A percentile compares a stretch with the other conserved stretches of the same genome.
These are phyloP conservation scores for Drosophila imparisetae DNA, from an alignment of 2,888 invertebrate genomes.

Conservation along the genomic window DNA sequence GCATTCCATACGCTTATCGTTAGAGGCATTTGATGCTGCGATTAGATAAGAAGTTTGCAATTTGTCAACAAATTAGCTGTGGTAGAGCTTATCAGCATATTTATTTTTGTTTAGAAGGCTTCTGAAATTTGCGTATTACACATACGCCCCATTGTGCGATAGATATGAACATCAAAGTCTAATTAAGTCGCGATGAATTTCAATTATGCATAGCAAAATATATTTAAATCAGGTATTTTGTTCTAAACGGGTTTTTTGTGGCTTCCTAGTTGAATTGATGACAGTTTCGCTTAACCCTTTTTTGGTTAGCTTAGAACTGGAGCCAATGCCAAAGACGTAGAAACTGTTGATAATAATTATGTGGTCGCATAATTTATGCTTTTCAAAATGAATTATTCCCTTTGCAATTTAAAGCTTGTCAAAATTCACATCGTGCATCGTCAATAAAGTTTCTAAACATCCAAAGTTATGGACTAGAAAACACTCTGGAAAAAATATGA, in stretches of 20 bases:
- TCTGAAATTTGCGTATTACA: conserved; percentile 35
- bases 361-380: conserved; percentile 11
- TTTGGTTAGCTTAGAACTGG: conserved; percentile 12
- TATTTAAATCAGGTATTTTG: conserved; percentile 7
- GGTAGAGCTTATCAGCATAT: conserved; percentile 29
- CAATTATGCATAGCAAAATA: conserved; percentile 46
- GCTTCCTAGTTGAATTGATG: conserved; percentile 38
- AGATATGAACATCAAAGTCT: conserved; percentile 26
- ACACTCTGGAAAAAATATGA: conserved; percentile 8
- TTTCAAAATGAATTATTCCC: conserved; percentile 9
- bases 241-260: conserved; percentile 35
- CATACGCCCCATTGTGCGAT: conserved; percentile 36
- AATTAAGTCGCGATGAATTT: conserved; percentile 41
- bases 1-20: conserved; percentile 22
- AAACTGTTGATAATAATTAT: conserved; percentile 15
- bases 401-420: conserved; percentile 46
- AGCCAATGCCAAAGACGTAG: conserved; percentile 5
- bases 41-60: conserved; percentile 52
- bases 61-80: conserved; percentile 51
- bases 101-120: conserved; percentile 14
- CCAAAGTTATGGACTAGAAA: background rate
- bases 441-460: conserved; percentile 4
- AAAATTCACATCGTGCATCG: conserved; percentile 49
- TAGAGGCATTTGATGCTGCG: conserved; percentile 29
- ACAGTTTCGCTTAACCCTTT: conserved; percentile 26